Percentiles rank a stretch among this genome's conserved stretches.
phyloP scores from a whole-genome alignment of 1,140 invertebrate genomes.

The Mya arenaria region DNA sequence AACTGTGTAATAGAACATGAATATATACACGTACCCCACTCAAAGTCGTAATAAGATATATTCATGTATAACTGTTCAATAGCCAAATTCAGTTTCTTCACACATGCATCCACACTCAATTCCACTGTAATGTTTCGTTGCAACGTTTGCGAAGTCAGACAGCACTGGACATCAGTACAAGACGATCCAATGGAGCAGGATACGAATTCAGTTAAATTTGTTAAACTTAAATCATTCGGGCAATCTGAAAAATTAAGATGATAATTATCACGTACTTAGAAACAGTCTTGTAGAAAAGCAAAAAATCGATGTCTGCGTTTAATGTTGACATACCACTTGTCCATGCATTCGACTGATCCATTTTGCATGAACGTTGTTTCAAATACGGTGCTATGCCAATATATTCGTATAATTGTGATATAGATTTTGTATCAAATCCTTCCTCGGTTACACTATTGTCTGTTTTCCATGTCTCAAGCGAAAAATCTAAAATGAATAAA shows the following conservation, averaged over 20 bases:
- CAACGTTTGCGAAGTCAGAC: background rate
- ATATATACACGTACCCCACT: no score
- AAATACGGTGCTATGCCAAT: conserved; percentile 14
- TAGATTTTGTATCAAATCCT: background rate
- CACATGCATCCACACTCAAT: no score
- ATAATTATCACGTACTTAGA: background rate
- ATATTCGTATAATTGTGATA: background rate
- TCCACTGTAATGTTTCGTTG: no score
- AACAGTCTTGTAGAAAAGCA: background rate
- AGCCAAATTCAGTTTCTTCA: no score
- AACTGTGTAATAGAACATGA: no score
- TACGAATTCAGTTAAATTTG: background rate
- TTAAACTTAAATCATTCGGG: background rate
- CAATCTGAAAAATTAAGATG: conserved; percentile 23
- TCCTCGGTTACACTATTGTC: background rate
- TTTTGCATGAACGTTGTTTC: conserved; percentile 1
- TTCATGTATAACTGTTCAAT: no score
- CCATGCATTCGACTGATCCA: background rate
- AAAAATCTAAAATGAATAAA: conserved; percentile 27
- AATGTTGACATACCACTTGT: background rate
- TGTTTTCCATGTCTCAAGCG: background rate
- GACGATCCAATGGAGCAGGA: background rate
- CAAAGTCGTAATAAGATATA: no score
- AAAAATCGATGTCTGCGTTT: background rate
- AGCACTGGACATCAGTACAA: conserved; percentile 27